Percentiles rank a stretch among this genome's conserved stretches.
These are phyloP conservation scores for Anas platyrhynchos DNA, from an alignment of 2,113 vertebrate genomes.

Conservation along the genomic window DNA sequence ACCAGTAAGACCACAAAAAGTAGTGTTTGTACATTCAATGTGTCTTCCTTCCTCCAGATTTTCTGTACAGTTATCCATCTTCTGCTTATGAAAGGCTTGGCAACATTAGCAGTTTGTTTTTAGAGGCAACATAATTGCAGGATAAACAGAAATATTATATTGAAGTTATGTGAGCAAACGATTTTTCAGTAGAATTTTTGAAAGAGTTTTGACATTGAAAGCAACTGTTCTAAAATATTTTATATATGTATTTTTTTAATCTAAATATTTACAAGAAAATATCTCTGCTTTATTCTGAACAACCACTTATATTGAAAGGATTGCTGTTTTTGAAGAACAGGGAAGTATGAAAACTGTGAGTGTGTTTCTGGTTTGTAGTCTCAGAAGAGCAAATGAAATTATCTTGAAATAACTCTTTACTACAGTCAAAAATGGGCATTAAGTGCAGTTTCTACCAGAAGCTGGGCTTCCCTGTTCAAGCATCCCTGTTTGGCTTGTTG, in stretches of 20 bases:
- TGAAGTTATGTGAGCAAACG: background rate
- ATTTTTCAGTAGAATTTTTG: background rate
- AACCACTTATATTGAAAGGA: background rate
- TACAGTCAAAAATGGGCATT: background rate
- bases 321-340: background rate
- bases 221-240: background rate
- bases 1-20: background rate
- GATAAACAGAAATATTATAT: background rate
- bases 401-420: background rate
- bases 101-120: background rate
- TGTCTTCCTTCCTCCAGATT: fast-evolving
- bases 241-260: background rate
- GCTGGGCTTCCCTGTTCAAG: background rate
- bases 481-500: background rate
- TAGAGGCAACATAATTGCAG: background rate
- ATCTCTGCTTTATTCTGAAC: background rate
- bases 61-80: background rate
- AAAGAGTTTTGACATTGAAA: background rate
- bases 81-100: background rate
- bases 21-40: fast-evolving
- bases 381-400: slow-evolving; percentile 21
- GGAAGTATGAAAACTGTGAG: background rate
- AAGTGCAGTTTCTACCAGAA: background rate
- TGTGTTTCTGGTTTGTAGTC: background rate
- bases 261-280: background rate